Evolutionary conservation across 1,140 invertebrate species (phyloP), one percentile per base, ranked within the genome.

Genomic region (Listronotus bonariensis): DNA sequence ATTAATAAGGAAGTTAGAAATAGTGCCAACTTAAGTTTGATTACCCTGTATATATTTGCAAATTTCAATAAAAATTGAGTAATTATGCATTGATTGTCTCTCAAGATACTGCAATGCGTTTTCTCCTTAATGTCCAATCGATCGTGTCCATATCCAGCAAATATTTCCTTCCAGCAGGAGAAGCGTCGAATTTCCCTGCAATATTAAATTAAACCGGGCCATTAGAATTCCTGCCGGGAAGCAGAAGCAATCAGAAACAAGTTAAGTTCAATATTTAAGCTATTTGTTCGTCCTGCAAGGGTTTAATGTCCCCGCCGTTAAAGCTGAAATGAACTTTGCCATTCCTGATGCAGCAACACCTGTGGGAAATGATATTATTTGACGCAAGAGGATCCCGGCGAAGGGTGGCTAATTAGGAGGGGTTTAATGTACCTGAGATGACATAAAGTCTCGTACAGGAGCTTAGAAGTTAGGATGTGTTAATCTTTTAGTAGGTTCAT

Each of bases 191-290:
- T 51, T 40, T 51, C 48, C 32, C 34, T 18, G 34, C 51, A 49
- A 55, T 55, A 64, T 57, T 48, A 57, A 57, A 51, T 56, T 56
- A 49, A 49, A 43, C 26, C 36, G 32, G 38, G 26, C 45, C 36
- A 65, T 56, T 65, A 65, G 62, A 62, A 62, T 62, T 41, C 59
- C n/a, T 17, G 48, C 36, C 38, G 48, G 61, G 31, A 53, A 52
- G 51, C 9, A 7, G 46, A 41, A 71, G 64, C 70, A 67, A 69
- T 71, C 65, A 65, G 64, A 71, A 69, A 67, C 63, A 57, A 58
- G 67, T 71, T 71, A 69, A 66, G 61, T 69, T 67, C 64, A 61
- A 71, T 69, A 66, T 71, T 71, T 69, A 61, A 63, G 70, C 65
- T 63, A 71, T 71, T 71, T 71, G 70, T 69, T 67, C 63, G 60